Conservation (phyloP, 2,888 invertebrate species). For the Lapara coniferarum region DNA sequence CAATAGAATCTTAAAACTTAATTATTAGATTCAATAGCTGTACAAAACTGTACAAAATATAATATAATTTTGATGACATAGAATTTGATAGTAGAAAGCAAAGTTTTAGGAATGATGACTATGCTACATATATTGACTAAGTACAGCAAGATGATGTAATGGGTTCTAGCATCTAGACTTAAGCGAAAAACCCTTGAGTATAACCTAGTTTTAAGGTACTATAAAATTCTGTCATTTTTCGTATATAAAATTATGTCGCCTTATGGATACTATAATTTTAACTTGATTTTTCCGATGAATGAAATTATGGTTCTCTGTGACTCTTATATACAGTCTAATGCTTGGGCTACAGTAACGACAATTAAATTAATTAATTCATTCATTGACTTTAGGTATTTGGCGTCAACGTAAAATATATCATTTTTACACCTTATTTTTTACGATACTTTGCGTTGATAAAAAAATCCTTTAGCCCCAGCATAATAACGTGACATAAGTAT, state of each 20-base stretch:
- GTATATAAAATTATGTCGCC: slow-evolving; percentile 30
- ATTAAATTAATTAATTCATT: background rate
- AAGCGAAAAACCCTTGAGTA: slow-evolving; percentile 47
- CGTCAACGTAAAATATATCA: too few species aligned
- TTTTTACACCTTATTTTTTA: too few species aligned
- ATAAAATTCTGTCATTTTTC: slow-evolving; percentile 58
- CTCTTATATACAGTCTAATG: background rate
- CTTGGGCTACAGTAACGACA: background rate
- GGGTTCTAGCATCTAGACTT: background rate
- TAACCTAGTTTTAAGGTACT: slow-evolving; percentile 58
- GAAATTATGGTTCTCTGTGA: background rate
- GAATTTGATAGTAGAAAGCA: slow-evolving; percentile 7
- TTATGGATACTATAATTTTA: too few species aligned
- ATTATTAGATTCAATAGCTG: slow-evolving; percentile 75
- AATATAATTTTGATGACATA: slow-evolving; percentile 31
- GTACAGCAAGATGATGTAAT: background rate
- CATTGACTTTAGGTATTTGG: background rate
- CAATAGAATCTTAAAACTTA: slow-evolving; percentile 59
- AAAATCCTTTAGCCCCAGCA: too few species aligned
- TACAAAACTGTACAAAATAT: slow-evolving; percentile 74
- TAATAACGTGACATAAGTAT: background rate
- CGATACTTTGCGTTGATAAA: too few species aligned
- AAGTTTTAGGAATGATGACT: slow-evolving; percentile 31
- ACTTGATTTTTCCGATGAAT: too few species aligned
- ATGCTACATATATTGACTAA: slow-evolving; percentile 4